Evolutionary conservation across 1,140 invertebrate genomes (phyloP), one percentile per base, ranked within the genome.

Genomic region (Rhopalosiphum padi): DNA sequence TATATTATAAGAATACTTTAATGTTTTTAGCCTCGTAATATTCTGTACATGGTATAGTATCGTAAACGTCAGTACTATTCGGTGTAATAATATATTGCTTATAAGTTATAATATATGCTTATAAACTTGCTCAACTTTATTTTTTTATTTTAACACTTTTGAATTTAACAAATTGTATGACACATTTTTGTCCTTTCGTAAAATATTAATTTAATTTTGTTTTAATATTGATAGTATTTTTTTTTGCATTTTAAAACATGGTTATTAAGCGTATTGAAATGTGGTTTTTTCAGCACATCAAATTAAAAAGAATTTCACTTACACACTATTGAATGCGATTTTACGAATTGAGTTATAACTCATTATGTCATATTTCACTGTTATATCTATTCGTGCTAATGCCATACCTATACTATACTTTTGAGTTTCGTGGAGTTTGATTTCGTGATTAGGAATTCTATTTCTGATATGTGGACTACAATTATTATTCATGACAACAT

Each of bases 1-100:
- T 86, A 41, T 86, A 86, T 86, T 86, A 86, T 86, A 41, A 41
- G 37, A 86, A 86, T 43, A 86, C 9, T 68, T 68, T 68, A 68
- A 68, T 68, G 60, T 68, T n/a, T 51, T 68, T 68, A 68, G 60
- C 11, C 30, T 68, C 11, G 15, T 68, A 68, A 15, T 68, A 68
- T n/a, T 68, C 30, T n/a, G 60, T 68, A 68, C n/a, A 68, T n/a
- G 15, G 55, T 8, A 11, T 68, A 68, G 11, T 68, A 68, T 68
- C 60, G 60, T 68, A 68, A 68, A 68, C 30, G 11, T 68, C 30
- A 11, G 15, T 68, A 68, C 11, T 68, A 68, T 68, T n/a, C 4
- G 30, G 60, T 51, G 48, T 51, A 68, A n/a, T 68, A 68, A 68
- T 68, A n/a, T n/a, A 68, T 68, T 68, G 11, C 60, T 15, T n/a